These are phyloP conservation scores for Saimiri boliviensis DNA, from an alignment of 2,113 vertebrate species.

Conservation along the genomic window DNA sequence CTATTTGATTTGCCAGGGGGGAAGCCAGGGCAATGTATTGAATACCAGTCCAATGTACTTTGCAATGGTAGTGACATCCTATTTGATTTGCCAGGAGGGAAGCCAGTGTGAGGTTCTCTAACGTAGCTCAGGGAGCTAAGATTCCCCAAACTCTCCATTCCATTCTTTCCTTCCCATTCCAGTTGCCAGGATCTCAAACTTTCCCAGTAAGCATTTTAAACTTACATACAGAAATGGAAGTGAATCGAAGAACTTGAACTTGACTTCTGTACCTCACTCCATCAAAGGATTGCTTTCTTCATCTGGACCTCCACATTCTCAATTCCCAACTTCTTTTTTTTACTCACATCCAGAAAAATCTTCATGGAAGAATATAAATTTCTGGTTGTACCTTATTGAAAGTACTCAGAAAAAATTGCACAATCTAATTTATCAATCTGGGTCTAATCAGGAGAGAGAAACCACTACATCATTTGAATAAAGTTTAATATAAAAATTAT, in stretches of 20 bases:
- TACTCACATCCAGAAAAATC: not conserved
- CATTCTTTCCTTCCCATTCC: not conserved
- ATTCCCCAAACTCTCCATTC: not conserved
- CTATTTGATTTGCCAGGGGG: no score
- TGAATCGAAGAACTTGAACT: not conserved
- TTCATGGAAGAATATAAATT: not conserved
- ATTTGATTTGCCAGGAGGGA: not conserved
- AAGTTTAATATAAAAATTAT: not conserved
- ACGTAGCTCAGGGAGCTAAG: not conserved
- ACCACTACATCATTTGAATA: not conserved
- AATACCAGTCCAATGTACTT: not conserved
- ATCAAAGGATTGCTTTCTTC: not conserved
- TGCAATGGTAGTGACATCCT: not conserved
- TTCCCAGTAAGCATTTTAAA: not conserved
- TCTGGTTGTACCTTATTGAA: not conserved
- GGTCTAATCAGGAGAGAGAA: not conserved
- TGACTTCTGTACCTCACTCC: not conserved
- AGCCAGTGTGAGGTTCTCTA: not conserved
- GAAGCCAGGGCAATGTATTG: no score
- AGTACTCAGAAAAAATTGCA: not conserved
- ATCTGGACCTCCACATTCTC: not conserved
- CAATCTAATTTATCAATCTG: not conserved
- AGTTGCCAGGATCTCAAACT: not conserved
- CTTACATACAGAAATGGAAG: not conserved
- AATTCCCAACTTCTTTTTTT: not conserved